These are phyloP conservation scores for Pectinophora gossypiella DNA, from an alignment of 1,140 invertebrate genomes.

Conservation along the genomic window DNA sequence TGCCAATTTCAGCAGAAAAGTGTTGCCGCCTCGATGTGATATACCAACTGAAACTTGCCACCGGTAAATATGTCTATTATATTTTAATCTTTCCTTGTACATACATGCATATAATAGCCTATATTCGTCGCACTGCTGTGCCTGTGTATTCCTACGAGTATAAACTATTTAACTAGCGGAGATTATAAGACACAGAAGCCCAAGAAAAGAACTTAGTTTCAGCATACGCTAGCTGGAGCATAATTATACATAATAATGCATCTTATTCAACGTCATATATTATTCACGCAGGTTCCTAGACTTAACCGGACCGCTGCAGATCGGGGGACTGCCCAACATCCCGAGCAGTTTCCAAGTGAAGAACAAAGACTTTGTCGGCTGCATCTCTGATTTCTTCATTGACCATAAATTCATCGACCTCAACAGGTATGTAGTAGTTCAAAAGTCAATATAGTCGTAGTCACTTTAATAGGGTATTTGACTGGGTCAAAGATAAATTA, in stretches of 20 bases:
- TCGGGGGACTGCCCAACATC: constrained; percentile 93
- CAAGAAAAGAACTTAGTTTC: too few species aligned
- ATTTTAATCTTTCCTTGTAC: neutral
- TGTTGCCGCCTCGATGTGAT: constrained; percentile 86
- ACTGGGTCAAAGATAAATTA: too few species aligned
- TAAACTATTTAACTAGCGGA: too few species aligned
- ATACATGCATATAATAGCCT: neutral
- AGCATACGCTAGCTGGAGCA: too few species aligned
- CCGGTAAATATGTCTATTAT: constrained; percentile 46
- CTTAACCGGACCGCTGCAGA: constrained; percentile 94
- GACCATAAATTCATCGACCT: constrained; percentile 93
- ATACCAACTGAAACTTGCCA: constrained; percentile 94
- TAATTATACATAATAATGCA: too few species aligned
- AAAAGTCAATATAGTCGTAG: too few species aligned
- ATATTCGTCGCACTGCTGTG: too few species aligned
- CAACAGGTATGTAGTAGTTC: constrained; percentile 77
- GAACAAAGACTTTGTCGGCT: constrained; percentile 92
- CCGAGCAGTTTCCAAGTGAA: constrained; percentile 88
- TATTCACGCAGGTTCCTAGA: constrained; percentile 88
- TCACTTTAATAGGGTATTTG: too few species aligned
- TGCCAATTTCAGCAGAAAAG: constrained; percentile 84
- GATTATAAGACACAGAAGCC: too few species aligned
- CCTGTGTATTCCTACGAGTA: too few species aligned
- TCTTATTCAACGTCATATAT: neutral
- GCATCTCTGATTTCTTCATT: constrained; percentile 92